Percentiles rank a stretch among this genome's conserved stretches.
Evolutionary conservation across 2,113 vertebrate species (phyloP).

Genomic region (Jacana jacana): DNA sequence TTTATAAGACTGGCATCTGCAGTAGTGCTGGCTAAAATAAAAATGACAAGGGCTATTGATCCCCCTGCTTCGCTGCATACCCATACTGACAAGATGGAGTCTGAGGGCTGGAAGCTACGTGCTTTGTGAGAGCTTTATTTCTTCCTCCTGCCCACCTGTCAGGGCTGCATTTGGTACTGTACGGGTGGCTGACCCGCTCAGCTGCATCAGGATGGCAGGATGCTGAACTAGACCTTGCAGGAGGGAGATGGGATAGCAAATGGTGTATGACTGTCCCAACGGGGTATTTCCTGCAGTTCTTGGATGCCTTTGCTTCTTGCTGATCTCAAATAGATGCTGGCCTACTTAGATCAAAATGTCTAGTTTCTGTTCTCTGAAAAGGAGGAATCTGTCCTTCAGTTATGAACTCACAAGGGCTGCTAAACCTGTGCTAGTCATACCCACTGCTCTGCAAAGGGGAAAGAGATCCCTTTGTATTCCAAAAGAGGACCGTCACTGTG

Average conservation of each 20-base stretch:
- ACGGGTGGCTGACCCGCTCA: neutral
- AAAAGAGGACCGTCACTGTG: neutral
- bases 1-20: slow-evolving; percentile 21
- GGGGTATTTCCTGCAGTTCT: neutral
- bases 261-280: neutral
- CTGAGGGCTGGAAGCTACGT: neutral
- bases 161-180: neutral
- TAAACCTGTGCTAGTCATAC: neutral
- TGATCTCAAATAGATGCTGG: neutral
- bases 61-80: neutral
- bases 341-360: slow-evolving; percentile 27
- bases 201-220: neutral
- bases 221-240: neutral
- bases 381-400: neutral
- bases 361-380: neutral
- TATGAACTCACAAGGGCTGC: neutral
- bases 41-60: slow-evolving; percentile 60
- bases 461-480: neutral
- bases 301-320: neutral
- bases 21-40: slow-evolving; percentile 33
- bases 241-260: neutral
- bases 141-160: neutral
- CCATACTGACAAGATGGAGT: neutral
- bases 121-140: neutral
- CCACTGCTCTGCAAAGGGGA: neutral